phyloP scores from a whole-genome alignment of 2,888 invertebrate species.

The Clusia tigrina region DNA sequence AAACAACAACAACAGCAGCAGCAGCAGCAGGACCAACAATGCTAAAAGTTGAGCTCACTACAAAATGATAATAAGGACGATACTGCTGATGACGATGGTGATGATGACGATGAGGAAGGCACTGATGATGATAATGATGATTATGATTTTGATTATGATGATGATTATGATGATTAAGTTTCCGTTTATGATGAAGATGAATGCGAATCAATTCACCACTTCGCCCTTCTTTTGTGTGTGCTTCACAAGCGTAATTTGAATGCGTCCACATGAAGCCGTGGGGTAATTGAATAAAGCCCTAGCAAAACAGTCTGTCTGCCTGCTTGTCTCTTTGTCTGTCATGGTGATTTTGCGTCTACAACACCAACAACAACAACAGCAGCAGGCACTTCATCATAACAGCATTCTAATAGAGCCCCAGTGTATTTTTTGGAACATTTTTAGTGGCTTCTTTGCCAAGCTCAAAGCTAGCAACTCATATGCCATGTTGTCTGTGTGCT shows the following conservation, averaged over 20 bases:
- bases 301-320: no score
- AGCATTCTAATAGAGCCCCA: conserved; percentile 4
- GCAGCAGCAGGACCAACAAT: not conserved
- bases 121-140: no score
- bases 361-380: not conserved
- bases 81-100: no score
- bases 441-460: not conserved
- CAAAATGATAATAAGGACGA: no score
- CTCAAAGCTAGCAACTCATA: not conserved
- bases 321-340: no score
- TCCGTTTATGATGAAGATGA: not conserved
- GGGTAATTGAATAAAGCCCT: conserved; percentile 5
- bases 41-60: no score
- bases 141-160: no score
- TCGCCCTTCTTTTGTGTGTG: not conserved
- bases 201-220: not conserved
- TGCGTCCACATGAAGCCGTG: conserved; percentile 1
- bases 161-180: not conserved
- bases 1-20: not conserved
- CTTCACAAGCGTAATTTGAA: not conserved
- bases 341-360: conserved; percentile 1
- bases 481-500: not conserved
- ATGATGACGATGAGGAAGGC: no score
- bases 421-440: not conserved
- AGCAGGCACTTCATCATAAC: not conserved